Base-by-base conservation (phyloP, 2,888 invertebrate genomes). In the Caenorhabditis macrosperma region DNA sequence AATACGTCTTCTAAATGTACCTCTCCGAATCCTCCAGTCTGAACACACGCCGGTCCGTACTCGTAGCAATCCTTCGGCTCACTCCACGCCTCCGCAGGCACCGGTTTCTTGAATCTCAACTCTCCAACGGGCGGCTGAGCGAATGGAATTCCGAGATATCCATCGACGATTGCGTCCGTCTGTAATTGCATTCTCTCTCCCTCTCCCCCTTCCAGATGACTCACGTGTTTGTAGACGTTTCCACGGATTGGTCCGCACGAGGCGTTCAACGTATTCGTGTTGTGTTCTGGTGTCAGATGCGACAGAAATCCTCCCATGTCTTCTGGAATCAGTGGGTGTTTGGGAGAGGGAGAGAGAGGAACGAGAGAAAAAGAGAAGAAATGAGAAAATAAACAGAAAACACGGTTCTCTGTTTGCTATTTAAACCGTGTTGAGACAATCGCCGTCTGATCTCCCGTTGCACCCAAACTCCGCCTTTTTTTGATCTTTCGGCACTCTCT, bases 281-380 rank as follows among this genome's bases (percentile, higher is more conserved):
- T 50, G n/a, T 52, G 61, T 26, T 71, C 71, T 1, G 52, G 41
- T 54, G 52, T 54, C 24, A 71, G 20, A 61, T 71, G 61, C 20
- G 71, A 71, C 17, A 71, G 59, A 35, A 61, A 54, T 24, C 71
- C 71, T 4, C 71, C 71, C 71, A 71, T 71, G n/a, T n/a, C n/a
- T n/a, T n/a, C n/a, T n/a, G n/a, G n/a, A n/a, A n/a, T n/a, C n/a
- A n/a, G n/a, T n/a, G n/a, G n/a, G n/a, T n/a, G n/a, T n/a, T 71
- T 55, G 17, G 46, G n/a, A 33, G 20, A 28, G n/a, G n/a, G n/a
- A n/a, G n/a, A n/a, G n/a, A n/a, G n/a, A n/a, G n/a, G n/a, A n/a
- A n/a, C n/a, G n/a, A n/a, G n/a, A n/a, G 55, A 66, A 50, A 20
- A 22, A 10, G 7, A 22, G 28, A 15, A 15, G 9, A 33, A n/a